Conservation (phyloP, 2,888 invertebrate genomes). For the Nephrotoma guestfalica region DNA sequence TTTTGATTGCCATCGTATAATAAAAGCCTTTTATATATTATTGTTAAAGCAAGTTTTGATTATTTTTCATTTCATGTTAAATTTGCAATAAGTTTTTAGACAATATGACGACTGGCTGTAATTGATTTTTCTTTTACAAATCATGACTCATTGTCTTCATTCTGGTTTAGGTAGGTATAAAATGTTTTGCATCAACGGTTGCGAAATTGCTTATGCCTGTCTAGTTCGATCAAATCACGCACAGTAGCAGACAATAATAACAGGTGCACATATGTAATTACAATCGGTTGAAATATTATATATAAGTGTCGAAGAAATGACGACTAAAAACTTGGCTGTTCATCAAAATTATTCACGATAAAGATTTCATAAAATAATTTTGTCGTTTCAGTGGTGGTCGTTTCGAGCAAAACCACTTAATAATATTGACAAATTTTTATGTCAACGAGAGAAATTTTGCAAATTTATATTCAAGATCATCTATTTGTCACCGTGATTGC, state of each 20-base stretch:
- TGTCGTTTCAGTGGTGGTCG: neutral
- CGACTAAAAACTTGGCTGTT: neutral
- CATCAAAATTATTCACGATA: neutral
- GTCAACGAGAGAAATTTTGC: neutral
- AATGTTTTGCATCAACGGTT: neutral
- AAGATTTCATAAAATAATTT: neutral
- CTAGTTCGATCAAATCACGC: neutral
- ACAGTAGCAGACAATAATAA: neutral
- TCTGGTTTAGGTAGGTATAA: neutral
- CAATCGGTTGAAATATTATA: neutral
- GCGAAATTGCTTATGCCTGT: neutral
- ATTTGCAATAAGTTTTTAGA: neutral
- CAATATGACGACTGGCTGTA: neutral
- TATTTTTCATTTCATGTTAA: neutral
- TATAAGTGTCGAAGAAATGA: neutral
- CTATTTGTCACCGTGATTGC: neutral
- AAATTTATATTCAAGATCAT: neutral
- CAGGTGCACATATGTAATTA: neutral
- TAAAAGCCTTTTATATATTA: neutral
- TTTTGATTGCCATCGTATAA: neutral
- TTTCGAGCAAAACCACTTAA: neutral
- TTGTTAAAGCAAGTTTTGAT: neutral
- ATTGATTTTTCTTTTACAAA: neutral
- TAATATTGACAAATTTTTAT: neutral
- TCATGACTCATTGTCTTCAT: neutral